phyloP scores from a whole-genome alignment of 2,797 vertebrate genomes.

The Artibeus jamaicensis region DNA sequence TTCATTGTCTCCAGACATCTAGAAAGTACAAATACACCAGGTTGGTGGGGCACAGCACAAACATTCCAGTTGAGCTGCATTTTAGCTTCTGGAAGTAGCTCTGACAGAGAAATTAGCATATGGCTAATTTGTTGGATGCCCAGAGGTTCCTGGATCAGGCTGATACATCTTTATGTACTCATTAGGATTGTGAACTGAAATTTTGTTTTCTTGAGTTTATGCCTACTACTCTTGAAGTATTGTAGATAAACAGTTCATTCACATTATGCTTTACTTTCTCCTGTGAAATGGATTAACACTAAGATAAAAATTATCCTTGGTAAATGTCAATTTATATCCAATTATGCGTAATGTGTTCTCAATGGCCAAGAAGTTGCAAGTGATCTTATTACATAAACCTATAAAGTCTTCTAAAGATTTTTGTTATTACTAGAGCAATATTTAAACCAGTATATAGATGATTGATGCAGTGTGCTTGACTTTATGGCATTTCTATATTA shows the following conservation, averaged over 20 bases:
- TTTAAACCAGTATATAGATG: not conserved
- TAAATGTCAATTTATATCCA: conserved; percentile 7
- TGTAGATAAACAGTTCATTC: conserved; percentile 42
- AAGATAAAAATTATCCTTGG: conserved; percentile 33
- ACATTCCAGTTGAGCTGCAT: conserved; percentile 28
- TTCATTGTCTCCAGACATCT: conserved; percentile 1
- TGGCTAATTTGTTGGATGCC: conserved; percentile 54
- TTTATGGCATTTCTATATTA: not conserved
- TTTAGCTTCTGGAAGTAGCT: conserved; percentile 46
- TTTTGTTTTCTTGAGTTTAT: conserved; percentile 53
- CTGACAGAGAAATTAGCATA: conserved; percentile 63
- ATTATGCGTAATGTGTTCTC: conserved; percentile 17
- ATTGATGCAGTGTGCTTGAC: not conserved
- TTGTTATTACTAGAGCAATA: not conserved
- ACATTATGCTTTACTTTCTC: conserved; percentile 43
- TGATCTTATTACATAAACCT: not conserved
- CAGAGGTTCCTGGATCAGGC: conserved; percentile 61
- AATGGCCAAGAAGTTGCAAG: not conserved
- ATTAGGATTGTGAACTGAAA: conserved; percentile 60
- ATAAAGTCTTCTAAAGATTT: not conserved
- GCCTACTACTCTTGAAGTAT: conserved; percentile 39
- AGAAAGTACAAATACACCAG: not conserved
- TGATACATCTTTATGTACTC: conserved; percentile 69
- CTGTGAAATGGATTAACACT: conserved; percentile 42
- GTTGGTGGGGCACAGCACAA: not conserved